Percentiles rank a stretch among this genome's conserved stretches.
Evolutionary conservation across 2,888 invertebrate genomes (phyloP).

Genomic region (Drosophila trichaetosa): DNA sequence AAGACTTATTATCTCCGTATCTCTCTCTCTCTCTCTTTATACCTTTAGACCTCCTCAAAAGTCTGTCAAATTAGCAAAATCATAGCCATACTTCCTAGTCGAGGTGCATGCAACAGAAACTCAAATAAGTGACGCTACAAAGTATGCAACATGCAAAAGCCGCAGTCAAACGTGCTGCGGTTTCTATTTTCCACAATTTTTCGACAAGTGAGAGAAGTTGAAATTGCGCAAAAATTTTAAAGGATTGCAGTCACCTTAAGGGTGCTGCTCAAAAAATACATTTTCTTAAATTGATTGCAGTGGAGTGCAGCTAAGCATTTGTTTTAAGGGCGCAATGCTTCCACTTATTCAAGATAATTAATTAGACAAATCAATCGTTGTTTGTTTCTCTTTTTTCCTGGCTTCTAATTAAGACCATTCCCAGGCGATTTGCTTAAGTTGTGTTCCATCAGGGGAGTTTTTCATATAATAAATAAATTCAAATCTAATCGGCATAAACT

Average conservation of each 20-base stretch:
- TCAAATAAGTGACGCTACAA: constrained; percentile 50
- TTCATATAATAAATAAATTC: neutral
- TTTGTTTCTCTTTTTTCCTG: neutral
- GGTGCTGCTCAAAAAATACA: neutral
- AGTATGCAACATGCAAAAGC: constrained; percentile 68
- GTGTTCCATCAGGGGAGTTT: neutral
- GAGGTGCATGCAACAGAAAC: constrained; percentile 37
- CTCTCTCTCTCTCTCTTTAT: neutral
- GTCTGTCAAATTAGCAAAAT: constrained; percentile 64
- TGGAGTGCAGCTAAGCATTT: neutral
- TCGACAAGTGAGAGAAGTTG: constrained; percentile 11
- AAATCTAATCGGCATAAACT: neutral
- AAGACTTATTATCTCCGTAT: neutral
- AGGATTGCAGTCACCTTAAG: constrained; percentile 11
- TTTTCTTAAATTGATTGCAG: neutral
- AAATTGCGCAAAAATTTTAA: neutral
- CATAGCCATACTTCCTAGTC: constrained; percentile 34
- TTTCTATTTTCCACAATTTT: constrained; percentile 62
- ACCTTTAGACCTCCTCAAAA: neutral
- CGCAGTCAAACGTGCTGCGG: constrained; percentile 75
- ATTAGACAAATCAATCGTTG: neutral
- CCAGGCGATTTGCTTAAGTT: neutral
- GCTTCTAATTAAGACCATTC: neutral
- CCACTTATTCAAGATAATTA: neutral
- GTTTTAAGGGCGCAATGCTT: neutral